Evolutionary conservation across 1,140 invertebrate genomes (phyloP), one percentile per base, ranked within the genome.

Genomic region (Pogonognathellus flavescens): DNA sequence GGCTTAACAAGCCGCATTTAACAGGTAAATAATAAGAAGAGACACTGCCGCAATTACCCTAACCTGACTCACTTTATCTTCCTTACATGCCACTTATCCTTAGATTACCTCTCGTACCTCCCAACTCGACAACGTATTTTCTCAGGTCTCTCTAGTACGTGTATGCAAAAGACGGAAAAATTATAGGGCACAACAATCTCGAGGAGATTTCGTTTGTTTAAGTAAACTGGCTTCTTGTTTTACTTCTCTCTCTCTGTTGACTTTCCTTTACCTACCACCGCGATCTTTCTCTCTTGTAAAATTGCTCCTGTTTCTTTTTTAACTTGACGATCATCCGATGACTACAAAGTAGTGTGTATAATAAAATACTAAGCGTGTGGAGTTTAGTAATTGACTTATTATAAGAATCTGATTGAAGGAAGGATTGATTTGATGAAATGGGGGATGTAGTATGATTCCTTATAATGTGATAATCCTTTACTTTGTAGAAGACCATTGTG

Each of bases 21-120:
- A 76, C 70, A 76, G 70, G 70, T 76, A 76, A 76, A 76, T 76
- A 76, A 76, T 76, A 76, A 76, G 70, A 76, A 76, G 70, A 76
- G 70, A 76, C 70, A 76, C 70, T 76, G 70, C 70, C 70, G 70
- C 70, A 76, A 76, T 76, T 76, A 76, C 70, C 70, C 70, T 76
- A 76, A 76, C 70, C 70, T 76, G 70, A 76, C 70, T 76, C 70
- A 76, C 70, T 76, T 76, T 76, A 76, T 76, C 70, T 76, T 76
- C 41, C 70, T 76, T 76, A 76, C 70, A 76, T 76, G 70, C 70
- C 70, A 76, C 70, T 76, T 76, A 76, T 76, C 70, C n/a, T 14
- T n/a, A 76, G 70, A 76, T 76, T 76, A 31, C 70, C 70, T 76
- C 70, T 76, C 16, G 14, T 76, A 76, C 70, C 70, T 76, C 70